Base-by-base conservation (phyloP, 2,113 vertebrate species). In the Junco hyemalis region DNA sequence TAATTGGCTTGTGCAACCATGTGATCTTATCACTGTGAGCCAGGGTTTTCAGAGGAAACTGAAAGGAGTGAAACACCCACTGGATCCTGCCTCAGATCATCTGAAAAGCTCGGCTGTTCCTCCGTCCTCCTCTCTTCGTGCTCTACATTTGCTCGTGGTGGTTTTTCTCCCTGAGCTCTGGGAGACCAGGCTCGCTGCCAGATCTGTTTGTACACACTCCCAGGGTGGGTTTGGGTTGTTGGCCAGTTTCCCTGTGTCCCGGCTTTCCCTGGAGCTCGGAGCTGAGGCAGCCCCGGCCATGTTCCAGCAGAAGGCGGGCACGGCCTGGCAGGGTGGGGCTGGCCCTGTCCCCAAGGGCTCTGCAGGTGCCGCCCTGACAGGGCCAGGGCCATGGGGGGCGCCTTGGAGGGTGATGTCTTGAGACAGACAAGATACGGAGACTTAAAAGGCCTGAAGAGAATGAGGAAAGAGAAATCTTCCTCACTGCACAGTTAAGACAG, bases 51-150 rank as follows among this genome's bases (percentile, higher is more conserved):
- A 79, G 82, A 88, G 86, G 80, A 81, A 94, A 53, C 88, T 20
- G 77, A 84, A 86, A 86, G 86, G 76, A 96, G 86, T 45, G 72
- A 88, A 96, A 95, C 92, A 86, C 94, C 95, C 92, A 88, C 95
- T 68, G 36, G 88, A 92, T 96, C 92, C 93, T 88, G 69, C 92
- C 74, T 78, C 76, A 31, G 72, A 94, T 84, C 64, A 63, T 90
- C 72, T 50, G 72, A 77, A 81, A 90, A 90, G 36, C 94, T 95
- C n/a, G 2, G 72, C 90, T 94, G 51, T 48, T 96, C 72, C 80
- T 81, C 74, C 48, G 6, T 48, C 86, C 76, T 92, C 82, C 70
- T 74, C 56, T 28, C 77, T 40, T 60, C 0, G 0, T 26, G 13
- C 93, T 86, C 84, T 53, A 86, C 72, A 33, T 84, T 90, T 74